Percentiles rank a stretch among this genome's conserved stretches.
Evolutionary conservation across 2,888 invertebrate species (phyloP).

Genomic region (Ashinkailepas kermadecensis): DNA sequence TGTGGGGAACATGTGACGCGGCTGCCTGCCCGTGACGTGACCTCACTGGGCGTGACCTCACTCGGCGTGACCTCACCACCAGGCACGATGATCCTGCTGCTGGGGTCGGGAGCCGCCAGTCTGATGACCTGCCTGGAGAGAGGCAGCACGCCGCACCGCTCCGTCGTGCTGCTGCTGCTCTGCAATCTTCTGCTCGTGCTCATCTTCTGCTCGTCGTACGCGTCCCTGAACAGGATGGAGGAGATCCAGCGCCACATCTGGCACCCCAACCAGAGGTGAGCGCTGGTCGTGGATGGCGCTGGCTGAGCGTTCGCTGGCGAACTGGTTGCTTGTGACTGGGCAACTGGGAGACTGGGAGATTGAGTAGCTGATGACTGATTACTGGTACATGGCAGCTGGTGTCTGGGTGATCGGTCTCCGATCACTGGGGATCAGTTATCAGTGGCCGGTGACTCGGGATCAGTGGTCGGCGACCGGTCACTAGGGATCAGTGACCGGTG

Average conservation of each 20-base stretch:
- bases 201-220: conserved; percentile 52
- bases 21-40: background rate
- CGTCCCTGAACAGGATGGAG: conserved; percentile 52
- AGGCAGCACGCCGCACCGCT: background rate
- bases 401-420: too few relatives aligned
- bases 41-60: background rate
- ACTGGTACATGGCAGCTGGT: too few relatives aligned
- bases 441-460: too few relatives aligned
- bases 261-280: background rate
- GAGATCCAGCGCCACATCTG: conserved; percentile 40
- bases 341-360: too few relatives aligned
- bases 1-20: too few relatives aligned
- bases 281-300: background rate
- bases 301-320: background rate
- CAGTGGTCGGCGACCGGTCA: too few relatives aligned
- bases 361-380: too few relatives aligned
- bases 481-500: too few relatives aligned
- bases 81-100: background rate
- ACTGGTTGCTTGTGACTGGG: background rate
- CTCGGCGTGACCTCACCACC: background rate
- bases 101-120: background rate
- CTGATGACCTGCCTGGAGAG: background rate
- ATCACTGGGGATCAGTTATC: too few relatives aligned
- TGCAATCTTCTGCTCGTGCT: conserved; percentile 51
- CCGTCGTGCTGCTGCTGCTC: conserved; percentile 47